Evolutionary conservation across 2,888 invertebrate genomes (phyloP), one percentile per base, ranked within the genome.

Genomic region (Epicampocera succincta): DNA sequence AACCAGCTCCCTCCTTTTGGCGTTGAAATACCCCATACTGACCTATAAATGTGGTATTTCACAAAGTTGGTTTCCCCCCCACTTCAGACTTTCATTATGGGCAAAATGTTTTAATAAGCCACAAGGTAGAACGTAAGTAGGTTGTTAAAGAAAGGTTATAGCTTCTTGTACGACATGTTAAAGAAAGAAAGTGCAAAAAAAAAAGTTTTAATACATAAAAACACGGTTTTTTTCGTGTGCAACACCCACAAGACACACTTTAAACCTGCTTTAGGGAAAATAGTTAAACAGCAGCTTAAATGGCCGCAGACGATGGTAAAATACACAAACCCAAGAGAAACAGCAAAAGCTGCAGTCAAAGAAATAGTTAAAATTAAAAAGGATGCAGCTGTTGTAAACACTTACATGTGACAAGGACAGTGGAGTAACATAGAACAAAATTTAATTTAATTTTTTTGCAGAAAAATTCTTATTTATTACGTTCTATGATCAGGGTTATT

Each of bases 51-150:
- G 54, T 25, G 38, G 19, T 54, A 38, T 15, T 54, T 25, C 17
- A 63, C 63, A 33, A 54, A 21, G 6, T 11, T 42, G 29, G 29
- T n/a, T 61, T 40, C 4, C 17, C 5, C 4, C 17, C 5, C 19
- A 52, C 52, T 52, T 33, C n/a, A 54, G 52, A 29, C 19, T 33
- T 29, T 63, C 17, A 52, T 63, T 73, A 61, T 54, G 33, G n/a
- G 52, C n/a, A 54, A 38, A 65, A 73, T 63, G 8, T 63, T 54
- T 44, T 17, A 63, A 54, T 15, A 73, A 33, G 56, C 73, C 58
- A 66, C 58, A 50, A 75, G 56, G 66, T 66, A 38, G 40, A 66
- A 58, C 29, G 19, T 19, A 58, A 58, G 42, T 42, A 19, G 13
- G 6, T 48, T 33, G 46, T 1, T 13, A 0, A 50, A 58, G n/a